Base-by-base conservation (phyloP, 2,888 invertebrate genomes). In the Eupithecia subumbrata region DNA sequence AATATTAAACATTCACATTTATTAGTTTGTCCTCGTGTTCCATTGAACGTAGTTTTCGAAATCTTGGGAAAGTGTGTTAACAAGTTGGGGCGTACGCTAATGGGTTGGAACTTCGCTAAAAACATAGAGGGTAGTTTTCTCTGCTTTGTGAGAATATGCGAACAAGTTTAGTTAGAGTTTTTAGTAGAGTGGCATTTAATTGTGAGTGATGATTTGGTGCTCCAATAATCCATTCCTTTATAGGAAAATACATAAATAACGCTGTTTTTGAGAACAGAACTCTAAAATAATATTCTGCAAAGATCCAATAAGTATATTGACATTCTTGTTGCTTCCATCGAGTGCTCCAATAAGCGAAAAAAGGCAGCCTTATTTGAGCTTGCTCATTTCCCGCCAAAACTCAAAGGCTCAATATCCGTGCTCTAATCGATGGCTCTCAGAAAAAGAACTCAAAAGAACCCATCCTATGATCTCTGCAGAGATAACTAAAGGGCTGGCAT, bases 1-100 rank as follows among this genome's bases (percentile, higher is more conserved):
- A 93, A 94, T 94, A 94, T 94, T 94, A 94, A 94, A 93, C 93
- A 93, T 94, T 93, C 91, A 92, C 92, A 92, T 93, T 94, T 95
- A 95, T 94, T 94, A 95, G 94, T 94, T 94, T 91, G 92, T 92
- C 92, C 93, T 90, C 90, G 91, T 92, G 92, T 93, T 92, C 92
- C 88, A 91, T 91, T 92, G 89, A 90, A 92, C 89, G 92, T 92
- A 92, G 92, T 92, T 92, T 89, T 89, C 89, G 90, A 87, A 89
- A 88, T 92, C 91, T 91, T 92, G 84, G 87, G 91, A 91, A 94
- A 93, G 92, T 93, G 94, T 93, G 94, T 92, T 93, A 93, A 92
- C 91, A 75, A 77, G 73, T 77, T 75, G 63, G 70, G 40, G 52
- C 56, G 72, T 64, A 71, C 85, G 85, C 89, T 91, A 91, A 93